These are phyloP conservation scores for Tipula confusa DNA, from an alignment of 2,888 invertebrate species.

Conservation along the genomic window DNA sequence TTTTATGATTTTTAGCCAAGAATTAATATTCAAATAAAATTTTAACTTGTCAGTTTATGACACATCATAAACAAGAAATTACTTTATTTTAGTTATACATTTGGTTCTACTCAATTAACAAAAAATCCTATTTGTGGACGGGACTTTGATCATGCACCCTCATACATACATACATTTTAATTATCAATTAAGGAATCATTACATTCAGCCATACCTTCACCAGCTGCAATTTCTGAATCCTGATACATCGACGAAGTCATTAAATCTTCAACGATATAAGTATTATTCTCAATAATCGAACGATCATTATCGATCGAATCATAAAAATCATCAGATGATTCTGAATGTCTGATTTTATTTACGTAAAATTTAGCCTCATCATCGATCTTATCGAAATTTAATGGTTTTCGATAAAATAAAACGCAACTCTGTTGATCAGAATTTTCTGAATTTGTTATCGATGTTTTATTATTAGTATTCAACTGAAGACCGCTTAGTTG, in stretches of 20 bases:
- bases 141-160: neutral
- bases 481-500: conserved; percentile 33
- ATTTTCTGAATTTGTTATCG: conserved; percentile 32
- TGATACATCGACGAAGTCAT: neutral
- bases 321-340: conserved; percentile 36
- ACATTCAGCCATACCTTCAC: conserved; percentile 38
- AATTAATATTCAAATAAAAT: too few relatives aligned
- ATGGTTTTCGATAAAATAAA: conserved; percentile 33
- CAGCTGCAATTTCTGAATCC: conserved; percentile 33
- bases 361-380: conserved; percentile 37
- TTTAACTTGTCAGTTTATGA: too few relatives aligned
- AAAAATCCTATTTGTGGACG: neutral
- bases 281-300: conserved; percentile 31
- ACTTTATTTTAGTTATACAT: too few relatives aligned
- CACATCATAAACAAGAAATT: too few relatives aligned
- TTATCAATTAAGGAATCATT: conserved; percentile 36
- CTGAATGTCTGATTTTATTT: conserved; percentile 36
- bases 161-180: conserved; percentile 33
- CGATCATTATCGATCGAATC: conserved; percentile 38
- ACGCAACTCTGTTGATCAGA: conserved; percentile 34
- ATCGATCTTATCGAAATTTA: conserved; percentile 32
- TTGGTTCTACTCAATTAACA: neutral
- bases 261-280: conserved; percentile 28
- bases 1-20: too few relatives aligned
- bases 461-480: conserved; percentile 30